phyloP scores from a whole-genome alignment of 1,140 invertebrate species.

The Aplysia californica region DNA sequence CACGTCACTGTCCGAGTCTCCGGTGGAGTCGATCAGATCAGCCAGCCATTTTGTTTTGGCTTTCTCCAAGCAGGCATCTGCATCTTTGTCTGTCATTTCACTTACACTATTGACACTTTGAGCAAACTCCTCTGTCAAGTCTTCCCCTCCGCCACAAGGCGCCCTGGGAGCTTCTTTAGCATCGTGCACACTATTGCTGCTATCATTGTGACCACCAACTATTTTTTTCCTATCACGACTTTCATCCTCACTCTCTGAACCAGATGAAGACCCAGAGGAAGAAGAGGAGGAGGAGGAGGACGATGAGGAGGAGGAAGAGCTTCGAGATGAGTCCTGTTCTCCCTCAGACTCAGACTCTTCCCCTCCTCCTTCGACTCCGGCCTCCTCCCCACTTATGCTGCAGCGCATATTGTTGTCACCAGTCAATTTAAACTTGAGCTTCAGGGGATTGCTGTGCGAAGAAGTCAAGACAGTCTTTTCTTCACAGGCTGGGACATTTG shows the following conservation, averaged over 20 bases:
- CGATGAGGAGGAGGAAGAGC: background rate
- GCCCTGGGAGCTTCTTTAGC: background rate
- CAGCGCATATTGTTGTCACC: background rate
- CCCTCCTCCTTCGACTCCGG: background rate
- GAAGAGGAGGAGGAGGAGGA: background rate
- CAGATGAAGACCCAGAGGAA: no score
- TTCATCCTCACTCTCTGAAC: background rate
- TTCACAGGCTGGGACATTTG: background rate
- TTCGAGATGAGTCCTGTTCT: background rate
- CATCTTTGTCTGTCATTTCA: background rate
- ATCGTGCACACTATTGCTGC: background rate
- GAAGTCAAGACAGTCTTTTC: background rate
- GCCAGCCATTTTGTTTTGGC: background rate
- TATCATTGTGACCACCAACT: background rate
- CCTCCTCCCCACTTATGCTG: background rate
- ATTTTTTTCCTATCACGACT: background rate
- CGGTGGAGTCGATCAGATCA: constrained; percentile 16
- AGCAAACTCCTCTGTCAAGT: background rate
- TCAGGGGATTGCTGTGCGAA: background rate
- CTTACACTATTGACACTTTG: background rate
- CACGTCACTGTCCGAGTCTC: constrained; percentile 3
- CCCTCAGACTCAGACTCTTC: background rate
- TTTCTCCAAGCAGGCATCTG: background rate
- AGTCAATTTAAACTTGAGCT: background rate
- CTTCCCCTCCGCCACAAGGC: background rate